phyloP scores from a whole-genome alignment of 2,797 vertebrate genomes.

The Tachyglossus aculeatus region DNA sequence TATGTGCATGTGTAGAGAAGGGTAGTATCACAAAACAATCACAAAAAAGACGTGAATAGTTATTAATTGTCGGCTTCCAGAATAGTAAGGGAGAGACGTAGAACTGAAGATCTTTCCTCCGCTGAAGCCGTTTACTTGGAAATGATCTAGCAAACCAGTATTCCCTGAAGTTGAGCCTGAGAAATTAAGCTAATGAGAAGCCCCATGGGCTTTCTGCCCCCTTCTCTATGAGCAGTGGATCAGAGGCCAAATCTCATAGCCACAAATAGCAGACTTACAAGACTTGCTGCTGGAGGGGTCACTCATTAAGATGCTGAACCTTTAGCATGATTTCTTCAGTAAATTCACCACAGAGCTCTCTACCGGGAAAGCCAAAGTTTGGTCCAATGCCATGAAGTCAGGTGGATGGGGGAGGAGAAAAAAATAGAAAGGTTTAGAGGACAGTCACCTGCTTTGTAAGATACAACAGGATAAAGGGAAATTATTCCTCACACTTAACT shows the following conservation, averaged over 20 bases:
- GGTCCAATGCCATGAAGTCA: no score
- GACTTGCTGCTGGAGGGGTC: not conserved
- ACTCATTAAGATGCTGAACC: not conserved
- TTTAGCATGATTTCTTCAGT: no score
- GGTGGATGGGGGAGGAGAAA: no score
- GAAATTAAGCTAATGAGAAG: not conserved
- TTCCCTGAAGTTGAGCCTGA: not conserved
- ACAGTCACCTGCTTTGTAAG: not conserved
- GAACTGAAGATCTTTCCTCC: not conserved
- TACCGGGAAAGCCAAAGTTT: no score
- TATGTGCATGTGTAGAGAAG: no score
- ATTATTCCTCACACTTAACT: not conserved
- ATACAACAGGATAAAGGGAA: slow-evolving; percentile 1
- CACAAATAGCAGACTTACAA: not conserved
- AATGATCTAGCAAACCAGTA: not conserved
- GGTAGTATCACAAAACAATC: no score
- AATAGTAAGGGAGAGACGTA: no score
- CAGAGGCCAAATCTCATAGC: not conserved
- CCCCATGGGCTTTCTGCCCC: not conserved
- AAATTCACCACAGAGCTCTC: no score
- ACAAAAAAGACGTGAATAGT: no score
- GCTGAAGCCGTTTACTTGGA: not conserved
- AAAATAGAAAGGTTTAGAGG: not conserved
- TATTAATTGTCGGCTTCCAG: no score
- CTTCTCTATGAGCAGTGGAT: not conserved